Evolutionary conservation across 2,113 vertebrate species (phyloP), one percentile per base, ranked within the genome.

Genomic region (Lepisosteus oculatus): DNA sequence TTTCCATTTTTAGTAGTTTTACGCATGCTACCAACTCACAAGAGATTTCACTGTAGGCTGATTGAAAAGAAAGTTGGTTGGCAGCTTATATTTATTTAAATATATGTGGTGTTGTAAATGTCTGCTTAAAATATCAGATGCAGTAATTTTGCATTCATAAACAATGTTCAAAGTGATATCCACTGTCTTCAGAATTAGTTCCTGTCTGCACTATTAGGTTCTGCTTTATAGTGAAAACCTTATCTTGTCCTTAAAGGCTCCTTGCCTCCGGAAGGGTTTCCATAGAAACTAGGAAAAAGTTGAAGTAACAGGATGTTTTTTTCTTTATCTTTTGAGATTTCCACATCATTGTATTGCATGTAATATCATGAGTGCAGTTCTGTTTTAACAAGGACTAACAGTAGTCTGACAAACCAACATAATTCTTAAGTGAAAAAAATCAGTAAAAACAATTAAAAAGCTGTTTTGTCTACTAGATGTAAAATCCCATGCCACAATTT

Each of bases 231-330:
- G 47, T 9, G 9, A 51, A 6, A 51, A 51, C 9, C 47, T 51
- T 51, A 51, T 51, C 47, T 51, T 51, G 9, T 51, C 47, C 47
- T 51, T 51, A 51, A 51, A 51, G 47, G 2, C 14, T 12, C 54
- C 51, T 15, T 3, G 51, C 55, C 43, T 61, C 9, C 54, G 43
- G 66, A 65, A 47, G 55, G 42, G 69, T 73, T 67, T 6, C 71
- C 71, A 73, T 67, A 61, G 71, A 73, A 59, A 73, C 57, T 59
- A 29, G 12, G 56, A 41, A n/a, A 4, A 65, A 41, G 43, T 51
- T 2, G 15, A 67, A 67, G 11, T 15, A 55, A 55, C 43, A 54
- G 65, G n/a, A 17, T 54, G 65, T 8, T 67, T 15, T 51, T 47
- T 54, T 44, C 9, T 45, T 67, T 15, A 47, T 29, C 29, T 29